Evolutionary conservation across 2,888 invertebrate species (phyloP), one percentile per base, ranked within the genome.

Genomic region (Drosophila maculinotata): DNA sequence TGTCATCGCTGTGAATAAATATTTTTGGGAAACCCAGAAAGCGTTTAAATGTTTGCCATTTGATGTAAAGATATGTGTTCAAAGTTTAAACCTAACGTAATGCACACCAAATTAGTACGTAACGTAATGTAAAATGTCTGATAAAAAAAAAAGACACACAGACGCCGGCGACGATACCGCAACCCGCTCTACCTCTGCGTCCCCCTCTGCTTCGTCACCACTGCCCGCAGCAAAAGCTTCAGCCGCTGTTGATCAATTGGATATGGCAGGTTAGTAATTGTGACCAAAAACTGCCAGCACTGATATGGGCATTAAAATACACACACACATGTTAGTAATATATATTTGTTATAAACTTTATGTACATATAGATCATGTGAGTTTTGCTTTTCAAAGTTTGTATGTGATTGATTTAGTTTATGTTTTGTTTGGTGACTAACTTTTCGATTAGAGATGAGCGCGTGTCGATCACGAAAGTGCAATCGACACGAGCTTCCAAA

Each of bases 1-100:
- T 47, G 25, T 39, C 12, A 42, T 28, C 4, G 4, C 20, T 47
- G 56, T 59, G 15, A 15, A 33, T 31, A 14, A n/a, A n/a, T n/a
- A n/a, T n/a, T n/a, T n/a, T 60, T 39, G 8, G 31, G 17, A 31
- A 65, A 56, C 59, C 33, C 48, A 73, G 56, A 38, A 20, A 47
- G 59, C 56, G 57, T 76, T 72, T 20, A 72, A 71, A 72, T 59
- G 60, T 53, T 53, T 57, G 71, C 2, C 12, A 10, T 31, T 62
- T 53, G 25, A 65, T 36, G 15, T 35, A 20, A 57, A 53, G 12
- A 31, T 12, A 56, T 3, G 23, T 45, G 20, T 47, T 41, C 20
- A 31, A 49, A 48, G 20, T 47, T 41, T 25, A 31, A 49, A 48
- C 52, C 10, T 30, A 45, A 59, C 48, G 65, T 71, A 49, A 59